Base-by-base conservation (phyloP, 1,140 invertebrate species). In the Drosophila mojavensis region DNA sequence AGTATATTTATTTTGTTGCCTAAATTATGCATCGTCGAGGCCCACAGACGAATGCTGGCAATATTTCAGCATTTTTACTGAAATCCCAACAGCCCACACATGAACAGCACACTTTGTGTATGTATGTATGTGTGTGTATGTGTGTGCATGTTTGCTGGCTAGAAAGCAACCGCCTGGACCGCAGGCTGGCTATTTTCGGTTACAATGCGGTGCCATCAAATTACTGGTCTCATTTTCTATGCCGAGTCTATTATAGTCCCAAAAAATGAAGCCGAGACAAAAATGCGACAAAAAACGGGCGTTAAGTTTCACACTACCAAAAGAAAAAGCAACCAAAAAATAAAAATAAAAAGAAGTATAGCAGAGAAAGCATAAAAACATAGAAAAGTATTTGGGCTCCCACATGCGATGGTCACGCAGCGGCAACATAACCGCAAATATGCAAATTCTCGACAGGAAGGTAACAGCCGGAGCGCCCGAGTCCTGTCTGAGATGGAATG, bases 171-270 rank as follows among this genome's bases (percentile, higher is more conserved):
- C 24, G 50, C 55, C 7, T 70, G 56, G 58, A 78, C 82, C 82
- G 63, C 78, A 86, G 82, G 62, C 72, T 66, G 78, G 60, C 81
- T 86, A 86, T 81, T 81, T 85, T 78, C 71, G 82, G 78, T 68
- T 78, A 79, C 78, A 85, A 86, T 85, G 82, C 79, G 79, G 82
- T 88, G 72, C 79, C 79, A 88, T 86, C 83, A 86, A 86, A 86
- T 88, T 83, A 88, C 83, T 69, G 79, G 76, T 77, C 83, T 88
- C 83, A 86, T 86, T 86, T 86, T 88, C 79, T 83, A 88, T 83
- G 83, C 83, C 83, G 76, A 86, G 83, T 86, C 83, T 86, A 86
- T 86, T 86, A 86, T 76, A 61, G 71, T 43, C 62, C 36, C 54
- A 69, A 86, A 24, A 30, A 86, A 69, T 75, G 75, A 81, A 72